phyloP scores from a whole-genome alignment of 2,888 invertebrate species.

The Tenthredo scrophulariae region DNA sequence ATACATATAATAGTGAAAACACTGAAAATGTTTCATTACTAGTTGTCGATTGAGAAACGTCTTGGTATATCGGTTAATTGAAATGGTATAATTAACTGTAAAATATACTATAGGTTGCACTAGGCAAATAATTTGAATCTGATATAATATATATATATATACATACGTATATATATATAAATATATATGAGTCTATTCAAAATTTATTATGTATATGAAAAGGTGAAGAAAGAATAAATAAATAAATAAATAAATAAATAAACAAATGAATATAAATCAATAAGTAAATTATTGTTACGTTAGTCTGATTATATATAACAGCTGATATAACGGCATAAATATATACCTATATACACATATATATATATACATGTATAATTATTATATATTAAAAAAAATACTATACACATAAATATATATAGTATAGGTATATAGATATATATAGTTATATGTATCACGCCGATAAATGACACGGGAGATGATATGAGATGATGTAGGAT shows the following conservation, averaged over 20 bases:
- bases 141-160: not conserved
- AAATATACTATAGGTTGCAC: not conserved
- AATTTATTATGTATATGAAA: slow-evolving; percentile 1
- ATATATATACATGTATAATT: not conserved
- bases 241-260: slow-evolving; percentile 25
- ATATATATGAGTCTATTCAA: not conserved
- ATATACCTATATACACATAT: not conserved
- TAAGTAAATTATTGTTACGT: not conserved
- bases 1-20: not conserved
- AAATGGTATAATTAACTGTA: not conserved
- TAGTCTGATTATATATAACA: slow-evolving; percentile 8
- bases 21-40: slow-evolving; percentile 28
- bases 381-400: not conserved
- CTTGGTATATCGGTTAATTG: not conserved
- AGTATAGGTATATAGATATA: not conserved
- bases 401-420: not conserved
- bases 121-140: slow-evolving; percentile 3
- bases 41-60: not conserved
- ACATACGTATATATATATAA: too few species aligned
- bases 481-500: not conserved
- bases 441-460: not conserved
- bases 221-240: not conserved
- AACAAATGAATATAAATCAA: not conserved
- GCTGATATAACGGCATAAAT: slow-evolving; percentile 18
- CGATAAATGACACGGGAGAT: not conserved